Base-by-base conservation (phyloP, 2,113 vertebrate genomes). In the Laticauda colubrina region DNA sequence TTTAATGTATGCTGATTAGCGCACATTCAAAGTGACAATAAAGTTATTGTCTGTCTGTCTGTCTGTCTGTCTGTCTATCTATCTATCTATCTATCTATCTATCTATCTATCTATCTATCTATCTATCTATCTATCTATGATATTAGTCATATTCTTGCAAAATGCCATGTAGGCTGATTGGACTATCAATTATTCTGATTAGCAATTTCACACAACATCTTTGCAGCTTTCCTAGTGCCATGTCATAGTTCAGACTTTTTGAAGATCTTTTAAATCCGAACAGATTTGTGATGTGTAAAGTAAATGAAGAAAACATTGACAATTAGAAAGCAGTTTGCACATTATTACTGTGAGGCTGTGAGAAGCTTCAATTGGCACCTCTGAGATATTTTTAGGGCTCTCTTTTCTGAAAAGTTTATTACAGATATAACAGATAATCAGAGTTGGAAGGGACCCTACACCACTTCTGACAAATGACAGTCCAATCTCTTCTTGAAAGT, bases 331-430 rank as follows among this genome's bases (percentile, higher is more conserved):
- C 3, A 26, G 43, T 14, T 92, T 43, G 26, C 93, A 89, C 85
- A 57, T 59, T 12, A 45, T 64, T 5, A 91, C 10, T 90, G 88
- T 91, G 89, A 94, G 90, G 54, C 20, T 55, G 20, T 59, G 89
- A 92, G 94, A 93, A 94, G 64, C 20, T 88, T 2, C 0, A 61
- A 20, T 86, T 64, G 91, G 51, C 75, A 56, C 45, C 92, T 93
- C 18, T 12, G 93, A 26, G 15, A 45, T 0, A 1, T 89, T 88
- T 59, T 53, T 85, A 91, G 91, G 1, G 0, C 1, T 29, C 54
- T 0, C 0, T 4, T 55, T 88, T 18, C 43, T 94, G 87, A 54
- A 81, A 81, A 1, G 6, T 20, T 81, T 2, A 45, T 45, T 4
- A 48, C 45, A 48, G 45, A 48, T 48, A 48, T 7, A 48, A 48